Conservation (phyloP, 1,140 invertebrate species). For the Drosophila sechellia region DNA sequence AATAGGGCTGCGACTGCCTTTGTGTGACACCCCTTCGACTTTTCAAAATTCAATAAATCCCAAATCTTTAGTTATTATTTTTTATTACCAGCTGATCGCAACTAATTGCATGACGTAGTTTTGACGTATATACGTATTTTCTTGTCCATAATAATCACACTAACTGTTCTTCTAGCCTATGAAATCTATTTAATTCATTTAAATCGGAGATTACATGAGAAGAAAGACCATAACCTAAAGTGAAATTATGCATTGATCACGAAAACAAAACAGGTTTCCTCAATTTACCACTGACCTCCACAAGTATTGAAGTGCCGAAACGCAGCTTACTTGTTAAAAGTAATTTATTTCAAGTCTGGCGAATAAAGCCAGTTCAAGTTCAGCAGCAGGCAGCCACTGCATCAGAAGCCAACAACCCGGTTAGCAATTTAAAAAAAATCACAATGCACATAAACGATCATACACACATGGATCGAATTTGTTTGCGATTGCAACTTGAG, state of each 20-base stretch:
- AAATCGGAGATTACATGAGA: slow-evolving; percentile 11
- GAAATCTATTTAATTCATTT: not conserved
- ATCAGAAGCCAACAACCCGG: slow-evolving; percentile 57
- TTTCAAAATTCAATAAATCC: slow-evolving; percentile 14
- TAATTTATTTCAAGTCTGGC: slow-evolving; percentile 46
- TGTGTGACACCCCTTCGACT: slow-evolving; percentile 11
- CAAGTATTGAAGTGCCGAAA: slow-evolving; percentile 47
- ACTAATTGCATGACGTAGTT: not conserved
- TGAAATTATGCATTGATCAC: slow-evolving; percentile 47
- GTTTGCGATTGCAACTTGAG: not conserved
- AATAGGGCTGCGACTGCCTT: slow-evolving; percentile 10
- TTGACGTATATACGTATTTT: not conserved
- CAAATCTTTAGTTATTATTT: not conserved
- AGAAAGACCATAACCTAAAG: slow-evolving; percentile 42
- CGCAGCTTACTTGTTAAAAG: slow-evolving; percentile 44
- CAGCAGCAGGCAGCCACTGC: slow-evolving; percentile 37
- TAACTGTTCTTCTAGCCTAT: not conserved
- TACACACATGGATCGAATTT: slow-evolving; percentile 2
- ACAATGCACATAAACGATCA: slow-evolving; percentile 6
- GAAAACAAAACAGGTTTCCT: slow-evolving; percentile 69
- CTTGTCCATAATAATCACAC: not conserved
- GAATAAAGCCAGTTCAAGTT: slow-evolving; percentile 55
- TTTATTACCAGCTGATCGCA: not conserved
- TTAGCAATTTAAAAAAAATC: slow-evolving; percentile 32
- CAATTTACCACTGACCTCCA: slow-evolving; percentile 65